Base-by-base conservation (phyloP, 2,888 invertebrate species). In the Nowickia ferox region DNA sequence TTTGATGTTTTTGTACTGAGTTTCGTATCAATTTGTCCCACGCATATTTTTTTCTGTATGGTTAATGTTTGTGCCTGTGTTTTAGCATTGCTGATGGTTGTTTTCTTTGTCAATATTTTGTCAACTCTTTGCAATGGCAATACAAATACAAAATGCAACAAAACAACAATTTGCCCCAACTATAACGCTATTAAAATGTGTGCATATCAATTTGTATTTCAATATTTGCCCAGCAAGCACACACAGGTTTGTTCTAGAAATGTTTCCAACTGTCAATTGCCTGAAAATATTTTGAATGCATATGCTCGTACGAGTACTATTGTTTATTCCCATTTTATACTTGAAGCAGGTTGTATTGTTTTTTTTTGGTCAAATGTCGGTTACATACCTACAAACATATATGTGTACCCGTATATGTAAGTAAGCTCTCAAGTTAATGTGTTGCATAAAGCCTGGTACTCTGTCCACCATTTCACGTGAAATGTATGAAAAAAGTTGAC, bases 21-120 rank as follows among this genome's bases (percentile, higher is more conserved):
- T 65, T 61, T 71, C 71, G 15, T 66, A 57, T 72, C 68, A 84
- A 84, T 78, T 72, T 74, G 40, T 68, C 44, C 61, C 59, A 84
- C 78, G 78, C 65, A 74, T 68, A 44, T 68, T 59, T 77, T 65
- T 42, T 59, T 42, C 13, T 71, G 1, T 75, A 22, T 83, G 15
- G 15, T 13, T 55, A 9, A 15, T 42, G 61, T 38, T 17, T 40
- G 30, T 61, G 19, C 42, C n/a, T 65, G 38, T 38, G 17, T 78
- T 51, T 69, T n/a, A 9, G 10, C 40, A 68, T 69, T 74, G 78
- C 84, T 75, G 61, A 46, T 51, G 84, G 84, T 68, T 78, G 61
- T 84, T 79, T 57, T 63, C 68, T 69, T 57, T 75, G 69, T 65
- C 71, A 84, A 79, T 84, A 84, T 79, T 79, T 84, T 75, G 66